phyloP scores from a whole-genome alignment of 2,797 vertebrate genomes.

The Passerculus sandwichensis region DNA sequence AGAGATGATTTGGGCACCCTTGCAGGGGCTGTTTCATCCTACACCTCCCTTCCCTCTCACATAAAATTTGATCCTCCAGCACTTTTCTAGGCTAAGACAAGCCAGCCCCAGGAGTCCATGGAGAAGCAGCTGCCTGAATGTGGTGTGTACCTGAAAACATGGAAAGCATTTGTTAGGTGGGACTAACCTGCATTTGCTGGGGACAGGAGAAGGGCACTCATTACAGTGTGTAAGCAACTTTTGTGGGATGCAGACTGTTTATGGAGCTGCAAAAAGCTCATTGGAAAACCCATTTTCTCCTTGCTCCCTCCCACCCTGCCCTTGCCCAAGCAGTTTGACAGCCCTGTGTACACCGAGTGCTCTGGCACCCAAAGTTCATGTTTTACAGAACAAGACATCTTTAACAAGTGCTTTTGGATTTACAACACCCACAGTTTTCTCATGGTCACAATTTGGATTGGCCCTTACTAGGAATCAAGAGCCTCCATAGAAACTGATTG shows the following conservation, averaged over 20 bases:
- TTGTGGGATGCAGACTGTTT: not conserved
- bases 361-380: not conserved
- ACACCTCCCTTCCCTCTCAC: not conserved
- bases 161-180: not conserved
- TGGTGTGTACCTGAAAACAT: not conserved
- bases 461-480: not conserved
- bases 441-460: not conserved
- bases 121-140: not conserved
- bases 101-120: not conserved
- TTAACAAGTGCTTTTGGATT: not conserved
- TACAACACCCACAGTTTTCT: slow-evolving; percentile 13
- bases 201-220: not conserved
- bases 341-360: not conserved
- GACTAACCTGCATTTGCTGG: not conserved
- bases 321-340: not conserved
- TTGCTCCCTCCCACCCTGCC: not conserved
- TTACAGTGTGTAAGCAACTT: not conserved
- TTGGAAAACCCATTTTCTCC: not conserved
- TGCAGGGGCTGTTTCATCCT: not conserved
- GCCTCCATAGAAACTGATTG: not conserved
- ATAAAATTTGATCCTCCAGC: not conserved
- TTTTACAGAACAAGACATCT: not conserved
- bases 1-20: not conserved
- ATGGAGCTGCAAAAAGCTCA: not conserved
- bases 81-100: not conserved